Evolutionary conservation across 2,113 vertebrate genomes (phyloP).

Genomic region (Ranitomeya imitator): DNA sequence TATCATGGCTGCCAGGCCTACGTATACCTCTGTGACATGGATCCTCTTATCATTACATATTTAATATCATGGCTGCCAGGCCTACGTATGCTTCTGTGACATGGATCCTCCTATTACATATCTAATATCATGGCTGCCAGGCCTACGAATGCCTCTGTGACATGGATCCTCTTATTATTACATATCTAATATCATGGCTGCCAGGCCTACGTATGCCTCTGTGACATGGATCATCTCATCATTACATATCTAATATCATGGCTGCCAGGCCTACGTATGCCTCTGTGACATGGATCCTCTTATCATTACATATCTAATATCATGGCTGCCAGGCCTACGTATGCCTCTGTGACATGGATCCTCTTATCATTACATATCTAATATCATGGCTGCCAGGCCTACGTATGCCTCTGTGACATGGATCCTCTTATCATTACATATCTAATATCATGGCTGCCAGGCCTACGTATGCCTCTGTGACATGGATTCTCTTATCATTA

Average conservation of each 20-base stretch:
- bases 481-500: not conserved
- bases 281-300: not conserved
- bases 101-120: not conserved
- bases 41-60: not conserved
- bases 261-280: not conserved
- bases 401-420: not conserved
- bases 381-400: not conserved
- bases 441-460: not conserved
- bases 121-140: not conserved
- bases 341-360: not conserved
- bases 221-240: not conserved
- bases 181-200: not conserved
- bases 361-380: not conserved
- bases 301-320: too few relatives aligned
- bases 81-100: not conserved
- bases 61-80: not conserved
- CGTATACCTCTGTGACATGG: not conserved
- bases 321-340: constrained; percentile 2
- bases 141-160: not conserved
- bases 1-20: not conserved
- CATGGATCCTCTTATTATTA: not conserved
- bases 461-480: not conserved
- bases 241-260: not conserved
- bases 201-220: not conserved
- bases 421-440: not conserved